These are phyloP conservation scores for Archips xylosteana DNA, from an alignment of 2,888 invertebrate genomes.

Conservation along the genomic window DNA sequence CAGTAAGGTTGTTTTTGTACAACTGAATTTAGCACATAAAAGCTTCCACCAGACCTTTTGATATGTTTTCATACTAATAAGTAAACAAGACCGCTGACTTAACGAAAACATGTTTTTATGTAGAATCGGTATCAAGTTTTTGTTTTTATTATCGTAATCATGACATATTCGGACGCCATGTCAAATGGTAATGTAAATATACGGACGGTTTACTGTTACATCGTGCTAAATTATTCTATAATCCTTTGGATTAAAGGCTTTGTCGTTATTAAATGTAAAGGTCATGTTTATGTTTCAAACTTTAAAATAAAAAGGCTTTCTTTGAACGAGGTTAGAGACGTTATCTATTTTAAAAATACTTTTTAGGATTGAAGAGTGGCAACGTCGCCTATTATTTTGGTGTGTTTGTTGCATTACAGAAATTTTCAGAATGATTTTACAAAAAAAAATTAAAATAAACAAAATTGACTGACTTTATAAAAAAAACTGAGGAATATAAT, in stretches of 20 bases:
- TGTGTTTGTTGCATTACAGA: too few relatives aligned
- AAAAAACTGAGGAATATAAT: too few relatives aligned
- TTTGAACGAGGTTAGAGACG: too few relatives aligned
- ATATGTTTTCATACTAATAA: slow-evolving; percentile 11
- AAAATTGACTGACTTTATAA: too few relatives aligned
- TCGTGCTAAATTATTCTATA: background rate
- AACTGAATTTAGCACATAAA: background rate
- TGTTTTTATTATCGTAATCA: slow-evolving; percentile 2
- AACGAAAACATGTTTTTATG: slow-evolving; percentile 4
- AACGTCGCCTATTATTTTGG: too few relatives aligned
- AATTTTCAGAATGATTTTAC: too few relatives aligned
- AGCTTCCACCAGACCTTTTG: slow-evolving; percentile 1
- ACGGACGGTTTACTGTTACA: background rate
- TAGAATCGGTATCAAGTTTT: background rate
- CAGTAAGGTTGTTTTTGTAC: background rate
- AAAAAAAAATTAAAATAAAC: too few relatives aligned
- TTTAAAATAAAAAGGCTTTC: too few relatives aligned
- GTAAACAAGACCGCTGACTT: slow-evolving; percentile 4
- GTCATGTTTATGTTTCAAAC: background rate
- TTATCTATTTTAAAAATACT: too few relatives aligned
- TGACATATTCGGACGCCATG: background rate
- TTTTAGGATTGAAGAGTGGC: too few relatives aligned
- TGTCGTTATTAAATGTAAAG: background rate
- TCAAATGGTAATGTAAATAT: slow-evolving; percentile 4
- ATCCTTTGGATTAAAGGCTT: background rate